Percentiles rank a stretch among this genome's conserved stretches.
These are phyloP conservation scores for Nephrotoma flavescens DNA, from an alignment of 2,888 invertebrate species.

Conservation along the genomic window DNA sequence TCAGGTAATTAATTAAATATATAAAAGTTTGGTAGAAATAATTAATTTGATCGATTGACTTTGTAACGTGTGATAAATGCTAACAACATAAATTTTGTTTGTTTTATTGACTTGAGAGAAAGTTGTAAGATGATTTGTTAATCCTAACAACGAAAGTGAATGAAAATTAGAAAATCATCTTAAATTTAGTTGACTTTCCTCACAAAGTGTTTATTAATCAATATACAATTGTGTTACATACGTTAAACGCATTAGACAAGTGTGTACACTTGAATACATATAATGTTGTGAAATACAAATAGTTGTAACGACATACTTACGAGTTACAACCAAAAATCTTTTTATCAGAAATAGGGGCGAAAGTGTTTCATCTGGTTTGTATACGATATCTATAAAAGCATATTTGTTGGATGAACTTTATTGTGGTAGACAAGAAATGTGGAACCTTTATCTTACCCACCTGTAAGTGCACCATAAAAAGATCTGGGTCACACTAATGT, in stretches of 20 bases:
- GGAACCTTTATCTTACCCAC: no score
- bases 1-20: slow-evolving; percentile 42
- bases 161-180: neutral
- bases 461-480: no score
- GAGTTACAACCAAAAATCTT: neutral
- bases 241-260: neutral
- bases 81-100: neutral
- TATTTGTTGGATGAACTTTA: no score
- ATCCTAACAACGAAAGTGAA: neutral
- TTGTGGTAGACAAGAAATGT: no score
- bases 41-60: neutral
- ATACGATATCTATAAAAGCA: no score
- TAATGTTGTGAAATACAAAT: neutral
- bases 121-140: neutral
- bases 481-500: no score
- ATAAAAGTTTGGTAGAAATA: neutral
- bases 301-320: no score
- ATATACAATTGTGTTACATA: neutral
- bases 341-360: neutral
- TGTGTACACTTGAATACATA: neutral
- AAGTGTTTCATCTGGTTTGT: neutral
- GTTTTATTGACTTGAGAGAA: neutral
- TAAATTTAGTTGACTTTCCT: neutral
- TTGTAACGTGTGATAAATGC: no score
- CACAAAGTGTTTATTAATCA: neutral